These are phyloP conservation scores for Polypedilum vanderplanki DNA, from an alignment of 1,140 invertebrate species.

Conservation along the genomic window DNA sequence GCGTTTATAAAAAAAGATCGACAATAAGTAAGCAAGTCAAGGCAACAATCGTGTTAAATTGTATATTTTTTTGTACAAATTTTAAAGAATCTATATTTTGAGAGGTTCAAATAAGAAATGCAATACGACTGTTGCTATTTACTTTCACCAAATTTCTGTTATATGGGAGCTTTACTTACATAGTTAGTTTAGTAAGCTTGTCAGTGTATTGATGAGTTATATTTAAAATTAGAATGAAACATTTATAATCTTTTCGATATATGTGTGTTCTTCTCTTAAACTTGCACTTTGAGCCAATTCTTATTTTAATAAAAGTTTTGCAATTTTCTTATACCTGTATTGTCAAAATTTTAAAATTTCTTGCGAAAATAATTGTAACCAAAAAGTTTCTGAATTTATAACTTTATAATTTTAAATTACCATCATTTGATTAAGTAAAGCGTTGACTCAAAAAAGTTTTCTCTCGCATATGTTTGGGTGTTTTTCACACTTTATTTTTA, in stretches of 20 bases:
- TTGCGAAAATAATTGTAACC: too few species aligned
- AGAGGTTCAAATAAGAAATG: constrained; percentile 1
- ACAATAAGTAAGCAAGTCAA: background rate
- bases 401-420: too few species aligned
- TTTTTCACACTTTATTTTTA: constrained; percentile 7
- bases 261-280: too few species aligned
- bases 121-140: background rate
- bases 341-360: too few species aligned
- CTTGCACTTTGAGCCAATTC: too few species aligned
- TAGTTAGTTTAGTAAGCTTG: background rate
- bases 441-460: background rate
- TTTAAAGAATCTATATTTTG: background rate
- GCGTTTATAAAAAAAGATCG: background rate
- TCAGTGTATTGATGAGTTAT: background rate
- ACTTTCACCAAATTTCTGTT: background rate
- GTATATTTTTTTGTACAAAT: background rate
- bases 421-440: too few species aligned
- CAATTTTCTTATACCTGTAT: too few species aligned
- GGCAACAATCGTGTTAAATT: background rate
- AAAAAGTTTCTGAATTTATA: too few species aligned
- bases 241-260: too few species aligned
- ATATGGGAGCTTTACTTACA: constrained; percentile 9
- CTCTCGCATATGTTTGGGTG: background rate
- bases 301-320: too few species aligned
- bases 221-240: background rate